phyloP scores from a whole-genome alignment of 2,113 vertebrate genomes.

The Scatophagus argus region DNA sequence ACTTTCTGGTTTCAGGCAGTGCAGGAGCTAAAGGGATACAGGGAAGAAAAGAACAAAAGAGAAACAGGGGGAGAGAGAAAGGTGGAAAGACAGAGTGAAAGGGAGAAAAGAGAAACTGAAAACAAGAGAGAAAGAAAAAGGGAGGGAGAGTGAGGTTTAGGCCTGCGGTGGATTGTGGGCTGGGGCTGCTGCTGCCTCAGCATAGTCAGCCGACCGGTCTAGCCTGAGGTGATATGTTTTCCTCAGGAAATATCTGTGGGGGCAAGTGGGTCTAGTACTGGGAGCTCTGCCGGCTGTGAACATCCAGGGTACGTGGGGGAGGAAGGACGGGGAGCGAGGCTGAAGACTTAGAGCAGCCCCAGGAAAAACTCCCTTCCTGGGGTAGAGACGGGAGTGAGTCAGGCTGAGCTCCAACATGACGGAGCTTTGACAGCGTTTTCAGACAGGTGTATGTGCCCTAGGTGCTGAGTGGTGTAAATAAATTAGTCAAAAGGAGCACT shows the following conservation, averaged over 20 bases:
- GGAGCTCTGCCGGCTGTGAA: conserved; percentile 63
- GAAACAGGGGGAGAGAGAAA: conserved; percentile 14
- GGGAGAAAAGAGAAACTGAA: conserved; percentile 16
- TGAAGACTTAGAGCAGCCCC: conserved; percentile 47
- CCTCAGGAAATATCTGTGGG: conserved; percentile 86
- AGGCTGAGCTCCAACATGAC: conserved; percentile 29
- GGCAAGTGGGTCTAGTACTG: conserved; percentile 72
- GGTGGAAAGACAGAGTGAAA: conserved; percentile 12
- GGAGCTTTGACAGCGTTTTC: conserved; percentile 23
- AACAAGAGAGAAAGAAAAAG: conserved; percentile 46
- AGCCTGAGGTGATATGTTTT: conserved; percentile 83
- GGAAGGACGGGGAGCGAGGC: background rate
- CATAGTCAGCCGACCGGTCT: conserved; percentile 70
- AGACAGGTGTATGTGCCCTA: conserved; percentile 31
- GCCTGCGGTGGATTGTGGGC: conserved; percentile 79
- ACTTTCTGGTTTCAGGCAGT: conserved; percentile 7
- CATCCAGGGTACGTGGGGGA: conserved; percentile 42
- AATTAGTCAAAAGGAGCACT: conserved; percentile 22
- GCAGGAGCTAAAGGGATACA: background rate
- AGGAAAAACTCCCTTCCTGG: conserved; percentile 68
- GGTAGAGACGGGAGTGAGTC: conserved; percentile 32
- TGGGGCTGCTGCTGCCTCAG: conserved; percentile 80
- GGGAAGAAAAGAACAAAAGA: background rate
- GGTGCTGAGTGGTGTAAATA: conserved; percentile 26
- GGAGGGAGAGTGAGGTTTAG: conserved; percentile 67